phyloP scores from a whole-genome alignment of 2,113 vertebrate species.

The Hippolais icterina region DNA sequence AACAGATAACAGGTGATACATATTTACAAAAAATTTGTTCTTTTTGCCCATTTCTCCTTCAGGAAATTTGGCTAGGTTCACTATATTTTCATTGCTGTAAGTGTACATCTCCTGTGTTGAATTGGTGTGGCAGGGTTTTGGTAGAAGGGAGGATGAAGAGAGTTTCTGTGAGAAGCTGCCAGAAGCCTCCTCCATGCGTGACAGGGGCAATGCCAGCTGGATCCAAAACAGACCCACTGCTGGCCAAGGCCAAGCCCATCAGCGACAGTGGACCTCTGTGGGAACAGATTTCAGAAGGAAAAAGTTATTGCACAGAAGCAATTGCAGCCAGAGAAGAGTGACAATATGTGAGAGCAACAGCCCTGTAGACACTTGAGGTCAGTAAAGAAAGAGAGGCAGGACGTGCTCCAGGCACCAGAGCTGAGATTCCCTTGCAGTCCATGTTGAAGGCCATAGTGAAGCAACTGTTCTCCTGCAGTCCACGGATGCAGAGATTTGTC shows the following conservation, averaged over 20 bases:
- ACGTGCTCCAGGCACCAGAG: not conserved
- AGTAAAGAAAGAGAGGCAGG: not conserved
- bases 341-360: not conserved
- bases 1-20: not conserved
- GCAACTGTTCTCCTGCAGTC: not conserved
- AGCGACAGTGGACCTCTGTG: fast-evolving
- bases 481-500: not conserved
- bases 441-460: not conserved
- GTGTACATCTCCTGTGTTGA: not conserved
- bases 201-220: not conserved
- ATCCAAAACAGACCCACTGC: not conserved
- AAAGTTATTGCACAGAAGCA: not conserved
- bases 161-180: not conserved
- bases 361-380: not conserved
- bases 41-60: not conserved
- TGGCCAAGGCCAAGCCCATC: not conserved
- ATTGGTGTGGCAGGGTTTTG: not conserved
- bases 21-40: not conserved
- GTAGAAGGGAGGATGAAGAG: not conserved
- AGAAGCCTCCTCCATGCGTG: not conserved
- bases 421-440: not conserved
- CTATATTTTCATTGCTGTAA: not conserved
- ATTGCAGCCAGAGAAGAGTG: not conserved
- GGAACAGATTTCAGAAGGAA: not conserved
- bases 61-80: not conserved